phyloP scores from a whole-genome alignment of 2,888 invertebrate genomes.

The Camptogramma bilineatum region DNA sequence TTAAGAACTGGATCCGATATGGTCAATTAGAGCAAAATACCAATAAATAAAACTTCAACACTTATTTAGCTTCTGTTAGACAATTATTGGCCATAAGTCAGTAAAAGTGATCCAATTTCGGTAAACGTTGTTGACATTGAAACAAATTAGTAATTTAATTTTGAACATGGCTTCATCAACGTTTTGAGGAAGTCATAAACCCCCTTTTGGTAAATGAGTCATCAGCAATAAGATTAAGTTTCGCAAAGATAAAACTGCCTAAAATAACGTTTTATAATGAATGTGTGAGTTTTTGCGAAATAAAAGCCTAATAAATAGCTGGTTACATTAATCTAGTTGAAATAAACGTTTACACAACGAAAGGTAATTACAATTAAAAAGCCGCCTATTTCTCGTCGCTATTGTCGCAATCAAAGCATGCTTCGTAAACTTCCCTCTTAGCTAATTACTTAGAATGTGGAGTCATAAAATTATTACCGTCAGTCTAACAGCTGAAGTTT shows the following conservation, averaged over 20 bases:
- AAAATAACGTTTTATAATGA: background rate
- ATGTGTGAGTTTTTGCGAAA: background rate
- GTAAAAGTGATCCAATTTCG: conserved; percentile 36
- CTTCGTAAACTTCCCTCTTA: conserved; percentile 38
- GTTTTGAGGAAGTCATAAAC: conserved; percentile 26
- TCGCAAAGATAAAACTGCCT: background rate
- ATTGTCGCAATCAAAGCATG: conserved; percentile 42
- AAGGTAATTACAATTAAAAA: conserved; percentile 28
- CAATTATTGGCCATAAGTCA: conserved; percentile 28
- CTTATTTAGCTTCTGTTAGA: conserved; percentile 29
- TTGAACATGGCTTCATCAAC: conserved; percentile 11
- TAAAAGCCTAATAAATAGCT: conserved; percentile 4
- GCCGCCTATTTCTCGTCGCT: conserved; percentile 39
- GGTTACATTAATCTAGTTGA: conserved; percentile 15
- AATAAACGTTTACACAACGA: conserved; percentile 28
- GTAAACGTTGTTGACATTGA: conserved; percentile 30
- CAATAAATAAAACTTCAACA: conserved; percentile 31
- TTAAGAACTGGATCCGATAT: conserved; percentile 26
- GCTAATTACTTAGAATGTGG: conserved; percentile 46
- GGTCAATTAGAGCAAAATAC: conserved; percentile 35
- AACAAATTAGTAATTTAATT: conserved; percentile 20
- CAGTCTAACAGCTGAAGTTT: conserved; percentile 1
- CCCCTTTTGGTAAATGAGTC: conserved; percentile 21
- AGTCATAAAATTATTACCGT: conserved; percentile 34
- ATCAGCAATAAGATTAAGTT: conserved; percentile 11